Conservation (phyloP, 2,797 vertebrate species). For the Bryconaethiops microstoma region DNA sequence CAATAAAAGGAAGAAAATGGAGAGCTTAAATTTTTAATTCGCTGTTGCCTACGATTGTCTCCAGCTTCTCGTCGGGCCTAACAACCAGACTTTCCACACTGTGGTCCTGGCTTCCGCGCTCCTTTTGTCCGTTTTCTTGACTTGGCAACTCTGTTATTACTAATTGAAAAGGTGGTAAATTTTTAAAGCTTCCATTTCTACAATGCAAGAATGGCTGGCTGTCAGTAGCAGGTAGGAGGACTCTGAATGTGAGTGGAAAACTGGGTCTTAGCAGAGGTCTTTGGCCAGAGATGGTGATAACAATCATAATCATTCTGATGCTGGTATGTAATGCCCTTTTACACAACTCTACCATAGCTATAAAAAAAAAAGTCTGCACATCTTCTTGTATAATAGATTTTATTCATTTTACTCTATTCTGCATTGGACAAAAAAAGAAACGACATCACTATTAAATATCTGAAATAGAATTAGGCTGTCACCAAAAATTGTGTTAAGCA, state of each 20-base stretch:
- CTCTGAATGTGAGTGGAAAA: neutral
- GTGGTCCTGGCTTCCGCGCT: slow-evolving; percentile 3
- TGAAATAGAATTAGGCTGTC: too few species aligned
- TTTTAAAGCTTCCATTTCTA: slow-evolving; percentile 62
- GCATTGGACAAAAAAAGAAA: too few species aligned
- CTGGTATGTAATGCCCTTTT: neutral
- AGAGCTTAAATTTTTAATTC: neutral
- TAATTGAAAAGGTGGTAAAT: slow-evolving; percentile 63
- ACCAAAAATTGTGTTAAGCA: too few species aligned
- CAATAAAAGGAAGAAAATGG: neutral
- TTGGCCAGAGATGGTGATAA: neutral
- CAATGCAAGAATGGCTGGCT: slow-evolving; percentile 50
- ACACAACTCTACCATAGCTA: neutral
- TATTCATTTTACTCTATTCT: too few species aligned
- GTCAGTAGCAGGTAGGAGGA: slow-evolving; percentile 18
- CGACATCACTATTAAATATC: too few species aligned
- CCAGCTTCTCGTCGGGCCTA: neutral
- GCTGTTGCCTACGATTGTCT: neutral
- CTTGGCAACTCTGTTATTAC: slow-evolving; percentile 55
- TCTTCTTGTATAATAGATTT: too few species aligned
- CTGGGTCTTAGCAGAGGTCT: slow-evolving; percentile 33
- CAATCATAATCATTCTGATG: neutral
- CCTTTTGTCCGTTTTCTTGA: slow-evolving; percentile 15
- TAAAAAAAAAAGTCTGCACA: too few species aligned
- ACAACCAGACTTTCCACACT: neutral